These are phyloP conservation scores for Noturus placidus DNA, from an alignment of 2,113 vertebrate genomes.

Conservation along the genomic window DNA sequence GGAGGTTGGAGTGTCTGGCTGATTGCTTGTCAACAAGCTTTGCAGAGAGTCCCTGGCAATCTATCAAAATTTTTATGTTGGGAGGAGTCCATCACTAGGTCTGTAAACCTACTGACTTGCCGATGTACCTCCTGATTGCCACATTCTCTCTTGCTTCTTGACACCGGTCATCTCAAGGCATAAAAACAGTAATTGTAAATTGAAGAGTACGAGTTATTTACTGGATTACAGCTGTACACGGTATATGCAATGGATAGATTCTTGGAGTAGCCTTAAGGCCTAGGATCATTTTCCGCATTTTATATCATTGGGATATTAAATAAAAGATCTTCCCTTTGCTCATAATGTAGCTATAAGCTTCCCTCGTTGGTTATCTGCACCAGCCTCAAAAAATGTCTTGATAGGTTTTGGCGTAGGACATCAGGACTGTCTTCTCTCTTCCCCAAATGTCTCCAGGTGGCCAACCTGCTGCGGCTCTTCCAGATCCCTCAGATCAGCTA, in stretches of 20 bases:
- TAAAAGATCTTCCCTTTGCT: background rate
- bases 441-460: constrained; percentile 73
- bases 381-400: background rate
- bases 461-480: constrained; percentile 94
- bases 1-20: background rate
- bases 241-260: background rate
- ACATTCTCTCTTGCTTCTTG: background rate
- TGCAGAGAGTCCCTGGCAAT: constrained; percentile 13
- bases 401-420: background rate
- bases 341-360: background rate
- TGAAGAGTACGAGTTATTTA: too few species aligned
- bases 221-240: background rate
- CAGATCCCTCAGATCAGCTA: constrained; percentile 99
- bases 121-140: background rate
- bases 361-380: background rate
- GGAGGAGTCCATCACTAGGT: background rate
- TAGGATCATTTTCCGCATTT: background rate
- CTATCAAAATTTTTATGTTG: background rate
- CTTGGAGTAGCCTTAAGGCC: background rate
- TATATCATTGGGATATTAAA: background rate
- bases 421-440: background rate
- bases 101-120: background rate
- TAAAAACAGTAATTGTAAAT: background rate
- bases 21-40: constrained; percentile 34
- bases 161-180: background rate